These are phyloP conservation scores for Archivesica marissinica DNA, from an alignment of 1,140 invertebrate genomes.

Conservation along the genomic window DNA sequence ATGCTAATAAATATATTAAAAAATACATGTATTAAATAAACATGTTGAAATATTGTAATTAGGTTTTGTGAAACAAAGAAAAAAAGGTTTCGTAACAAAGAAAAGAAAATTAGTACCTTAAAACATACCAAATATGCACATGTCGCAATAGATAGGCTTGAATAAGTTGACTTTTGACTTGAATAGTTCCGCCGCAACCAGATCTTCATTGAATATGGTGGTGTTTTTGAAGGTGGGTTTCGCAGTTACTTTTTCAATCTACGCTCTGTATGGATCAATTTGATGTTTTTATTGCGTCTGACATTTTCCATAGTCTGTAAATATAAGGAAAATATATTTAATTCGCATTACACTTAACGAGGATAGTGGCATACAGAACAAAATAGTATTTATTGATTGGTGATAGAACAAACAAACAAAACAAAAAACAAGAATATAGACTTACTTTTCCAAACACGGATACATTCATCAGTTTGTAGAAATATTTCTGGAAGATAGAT, in stretches of 20 bases:
- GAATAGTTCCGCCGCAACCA: conserved; percentile 57
- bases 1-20: neutral
- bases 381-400: no score
- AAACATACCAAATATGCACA: conserved; percentile 71
- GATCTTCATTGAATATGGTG: conserved; percentile 77
- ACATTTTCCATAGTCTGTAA: neutral
- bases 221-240: conserved; percentile 79
- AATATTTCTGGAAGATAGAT: conserved; percentile 81
- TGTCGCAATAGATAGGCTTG: conserved; percentile 71
- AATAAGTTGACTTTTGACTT: conserved; percentile 68
- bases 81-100: no score
- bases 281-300: neutral
- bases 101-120: neutral
- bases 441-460: conserved; percentile 80
- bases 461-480: conserved; percentile 84
- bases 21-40: no score
- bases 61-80: no score
- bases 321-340: no score
- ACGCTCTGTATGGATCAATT: neutral
- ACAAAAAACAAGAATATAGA: no score
- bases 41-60: no score
- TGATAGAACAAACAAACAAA: no score
- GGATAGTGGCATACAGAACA: no score
- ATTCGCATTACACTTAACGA: no score
- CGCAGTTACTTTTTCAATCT: conserved; percentile 71